phyloP scores from a whole-genome alignment of 2,797 vertebrate species.

The Enoplosus armatus region DNA sequence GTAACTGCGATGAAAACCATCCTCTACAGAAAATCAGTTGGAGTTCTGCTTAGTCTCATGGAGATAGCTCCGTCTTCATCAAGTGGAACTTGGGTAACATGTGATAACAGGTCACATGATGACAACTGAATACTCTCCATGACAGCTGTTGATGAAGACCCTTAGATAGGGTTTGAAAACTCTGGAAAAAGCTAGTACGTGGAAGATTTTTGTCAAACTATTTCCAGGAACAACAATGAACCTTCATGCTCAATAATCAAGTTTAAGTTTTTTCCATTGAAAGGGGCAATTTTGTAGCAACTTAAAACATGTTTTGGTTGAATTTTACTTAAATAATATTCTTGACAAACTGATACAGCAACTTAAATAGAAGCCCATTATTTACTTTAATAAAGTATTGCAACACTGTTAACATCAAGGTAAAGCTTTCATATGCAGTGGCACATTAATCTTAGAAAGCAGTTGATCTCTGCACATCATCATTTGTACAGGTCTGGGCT shows the following conservation, averaged over 20 bases:
- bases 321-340: background rate
- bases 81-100: background rate
- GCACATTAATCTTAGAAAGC: conserved; percentile 14
- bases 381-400: background rate
- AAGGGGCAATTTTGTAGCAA: background rate
- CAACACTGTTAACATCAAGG: background rate
- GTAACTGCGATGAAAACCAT: background rate
- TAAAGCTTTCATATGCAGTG: background rate
- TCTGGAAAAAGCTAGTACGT: background rate
- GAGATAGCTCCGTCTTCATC: background rate
- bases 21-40: background rate
- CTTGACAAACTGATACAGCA: background rate
- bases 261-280: background rate
- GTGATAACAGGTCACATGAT: background rate
- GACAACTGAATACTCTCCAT: background rate
- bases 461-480: conserved; percentile 27
- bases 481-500: background rate
- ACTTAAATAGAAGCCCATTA: background rate
- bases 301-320: too few species aligned
- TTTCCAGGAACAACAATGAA: background rate
- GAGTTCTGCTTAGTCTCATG: background rate
- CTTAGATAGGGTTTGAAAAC: background rate
- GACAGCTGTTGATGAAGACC: background rate
- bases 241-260: background rate
- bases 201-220: background rate